Evolutionary conservation across 2,888 invertebrate genomes (phyloP).

Genomic region (Polyploca ridens): DNA sequence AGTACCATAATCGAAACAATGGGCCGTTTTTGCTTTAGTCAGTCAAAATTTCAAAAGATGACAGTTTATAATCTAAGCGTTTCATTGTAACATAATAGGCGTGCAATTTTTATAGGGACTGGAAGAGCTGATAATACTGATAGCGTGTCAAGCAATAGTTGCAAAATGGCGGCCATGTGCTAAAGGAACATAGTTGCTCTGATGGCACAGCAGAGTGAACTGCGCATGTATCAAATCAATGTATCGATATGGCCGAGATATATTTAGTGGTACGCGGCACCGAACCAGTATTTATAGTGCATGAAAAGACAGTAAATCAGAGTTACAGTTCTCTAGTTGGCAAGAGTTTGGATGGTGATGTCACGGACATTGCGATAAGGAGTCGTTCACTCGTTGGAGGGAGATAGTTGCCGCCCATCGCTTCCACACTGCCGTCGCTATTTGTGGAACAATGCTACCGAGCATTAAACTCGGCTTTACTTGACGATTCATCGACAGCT

Average conservation of each 20-base stretch:
- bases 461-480: constrained; percentile 53
- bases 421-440: constrained; percentile 49
- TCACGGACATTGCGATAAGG: constrained; percentile 70
- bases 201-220: background rate
- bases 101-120: too few relatives aligned
- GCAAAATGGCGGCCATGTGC: background rate
- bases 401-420: constrained; percentile 49
- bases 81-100: too few relatives aligned
- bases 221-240: constrained; percentile 8
- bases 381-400: constrained; percentile 72
- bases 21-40: background rate
- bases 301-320: constrained; percentile 36
- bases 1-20: constrained; percentile 10
- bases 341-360: constrained; percentile 61
- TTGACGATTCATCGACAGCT: constrained; percentile 53
- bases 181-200: background rate
- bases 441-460: constrained; percentile 69
- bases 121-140: background rate
- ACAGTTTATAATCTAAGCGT: too few relatives aligned
- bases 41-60: too few relatives aligned
- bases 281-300: constrained; percentile 42
- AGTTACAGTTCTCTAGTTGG: constrained; percentile 57
- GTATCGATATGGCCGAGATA: constrained; percentile 9
- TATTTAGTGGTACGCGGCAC: constrained; percentile 28
- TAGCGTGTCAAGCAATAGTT: background rate